Conservation (phyloP, 2,797 vertebrate genomes). For the Hirundo rustica region DNA sequence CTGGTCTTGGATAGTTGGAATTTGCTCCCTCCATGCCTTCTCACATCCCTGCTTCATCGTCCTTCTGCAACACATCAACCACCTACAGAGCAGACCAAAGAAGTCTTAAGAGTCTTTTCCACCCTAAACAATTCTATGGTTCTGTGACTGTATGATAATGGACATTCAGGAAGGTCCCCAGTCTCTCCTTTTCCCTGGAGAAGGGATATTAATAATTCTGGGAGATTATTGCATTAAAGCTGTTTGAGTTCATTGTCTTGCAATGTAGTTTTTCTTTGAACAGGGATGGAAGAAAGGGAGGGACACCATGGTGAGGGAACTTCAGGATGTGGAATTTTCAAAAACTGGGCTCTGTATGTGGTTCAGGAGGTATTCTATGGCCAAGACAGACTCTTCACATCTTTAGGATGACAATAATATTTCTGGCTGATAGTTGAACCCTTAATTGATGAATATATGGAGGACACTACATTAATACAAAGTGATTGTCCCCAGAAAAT, state of each 20-base stretch:
- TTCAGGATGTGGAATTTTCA: not conserved
- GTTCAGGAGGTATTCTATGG: not conserved
- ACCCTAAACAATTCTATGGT: not conserved
- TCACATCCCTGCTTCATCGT: not conserved
- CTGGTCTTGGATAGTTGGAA: not conserved
- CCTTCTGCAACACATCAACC: not conserved
- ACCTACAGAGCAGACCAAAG: not conserved
- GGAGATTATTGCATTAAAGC: not conserved
- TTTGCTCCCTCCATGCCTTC: not conserved
- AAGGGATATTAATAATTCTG: not conserved
- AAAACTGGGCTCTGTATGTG: not conserved
- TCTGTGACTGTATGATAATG: not conserved
- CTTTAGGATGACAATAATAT: not conserved
- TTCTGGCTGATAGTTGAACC: not conserved
- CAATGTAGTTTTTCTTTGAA: not conserved
- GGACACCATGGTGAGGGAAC: not conserved
- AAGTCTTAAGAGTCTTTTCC: not conserved
- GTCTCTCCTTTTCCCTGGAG: not conserved
- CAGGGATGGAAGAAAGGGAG: not conserved
- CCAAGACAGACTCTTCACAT: not conserved
- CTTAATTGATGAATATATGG: not conserved
- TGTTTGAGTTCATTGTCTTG: not conserved
- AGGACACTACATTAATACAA: not conserved
- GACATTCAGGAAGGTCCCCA: not conserved
- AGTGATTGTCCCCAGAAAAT: not conserved